phyloP scores from a whole-genome alignment of 2,888 invertebrate genomes.

The Tubulanus polymorphus region DNA sequence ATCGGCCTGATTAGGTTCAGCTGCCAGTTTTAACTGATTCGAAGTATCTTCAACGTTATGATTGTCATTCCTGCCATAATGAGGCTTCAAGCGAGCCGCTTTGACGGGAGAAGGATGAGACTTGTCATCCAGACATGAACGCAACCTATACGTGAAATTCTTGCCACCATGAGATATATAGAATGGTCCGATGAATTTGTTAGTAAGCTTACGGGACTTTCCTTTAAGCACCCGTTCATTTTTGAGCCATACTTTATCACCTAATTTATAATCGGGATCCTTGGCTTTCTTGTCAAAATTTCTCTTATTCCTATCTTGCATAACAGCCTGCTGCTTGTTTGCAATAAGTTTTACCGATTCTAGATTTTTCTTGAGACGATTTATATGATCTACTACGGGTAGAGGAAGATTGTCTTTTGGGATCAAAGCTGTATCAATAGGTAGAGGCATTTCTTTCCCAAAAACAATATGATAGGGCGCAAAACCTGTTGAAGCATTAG shows the following conservation, averaged over 20 bases:
- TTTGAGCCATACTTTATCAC: constrained; percentile 10
- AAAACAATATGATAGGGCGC: constrained; percentile 2
- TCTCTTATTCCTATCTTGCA: constrained; percentile 12
- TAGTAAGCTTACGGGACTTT: constrained; percentile 7
- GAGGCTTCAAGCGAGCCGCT: too few relatives aligned
- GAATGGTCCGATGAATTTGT: constrained; percentile 14
- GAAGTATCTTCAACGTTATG: too few relatives aligned
- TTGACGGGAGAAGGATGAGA: too few relatives aligned
- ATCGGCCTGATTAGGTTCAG: too few relatives aligned
- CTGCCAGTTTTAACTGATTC: too few relatives aligned
- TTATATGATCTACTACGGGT: constrained; percentile 16
- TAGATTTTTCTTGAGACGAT: constrained; percentile 2
- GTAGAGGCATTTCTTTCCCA: constrained; percentile 5
- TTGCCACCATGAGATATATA: constrained; percentile 9
- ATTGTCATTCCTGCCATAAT: too few relatives aligned
- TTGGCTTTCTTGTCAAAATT: constrained; percentile 11
- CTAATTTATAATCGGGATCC: constrained; percentile 7
- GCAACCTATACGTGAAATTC: constrained; percentile 13
- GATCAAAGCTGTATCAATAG: constrained; percentile 3
- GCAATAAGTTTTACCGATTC: constrained; percentile 4
- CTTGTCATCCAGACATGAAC: too few relatives aligned
- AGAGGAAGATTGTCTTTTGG: constrained; percentile 15
- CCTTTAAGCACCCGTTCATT: constrained; percentile 8
- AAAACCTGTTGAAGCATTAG: neutral
- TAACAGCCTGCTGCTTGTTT: constrained; percentile 11